Conservation (phyloP, 2,888 invertebrate genomes). For the Xestia c-nigrum region DNA sequence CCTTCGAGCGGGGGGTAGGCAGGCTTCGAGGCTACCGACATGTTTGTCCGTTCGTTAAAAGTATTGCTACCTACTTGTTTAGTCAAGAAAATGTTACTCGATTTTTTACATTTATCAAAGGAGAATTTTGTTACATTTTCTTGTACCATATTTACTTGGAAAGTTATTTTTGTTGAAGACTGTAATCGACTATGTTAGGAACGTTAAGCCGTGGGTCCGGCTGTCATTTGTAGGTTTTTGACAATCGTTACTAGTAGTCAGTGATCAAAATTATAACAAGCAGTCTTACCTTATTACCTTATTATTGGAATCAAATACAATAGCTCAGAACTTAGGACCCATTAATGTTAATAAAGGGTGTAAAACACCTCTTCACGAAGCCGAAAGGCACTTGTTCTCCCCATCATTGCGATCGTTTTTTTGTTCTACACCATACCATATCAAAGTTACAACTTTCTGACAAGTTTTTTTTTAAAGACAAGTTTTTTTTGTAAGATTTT, state of each 20-base stretch:
- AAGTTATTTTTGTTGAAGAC: neutral
- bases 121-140: neutral
- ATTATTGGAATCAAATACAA: no score
- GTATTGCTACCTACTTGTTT: conserved; percentile 1
- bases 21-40: conserved; percentile 35
- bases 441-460: no score
- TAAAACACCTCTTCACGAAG: no score
- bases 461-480: no score
- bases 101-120: neutral
- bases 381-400: no score
- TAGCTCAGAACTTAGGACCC: no score
- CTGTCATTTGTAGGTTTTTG: neutral
- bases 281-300: no score
- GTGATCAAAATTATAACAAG: no score
- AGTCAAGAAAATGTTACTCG: conserved; percentile 1
- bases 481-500: no score
- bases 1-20: conserved; percentile 7
- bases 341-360: no score
- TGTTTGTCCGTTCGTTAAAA: conserved; percentile 42
- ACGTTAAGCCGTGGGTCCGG: neutral
- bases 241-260: neutral
- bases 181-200: neutral
- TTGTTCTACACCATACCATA: no score
- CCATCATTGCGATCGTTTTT: no score
- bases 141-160: neutral